phyloP scores from a whole-genome alignment of 2,888 invertebrate genomes.

The Oscheius sp. region DNA sequence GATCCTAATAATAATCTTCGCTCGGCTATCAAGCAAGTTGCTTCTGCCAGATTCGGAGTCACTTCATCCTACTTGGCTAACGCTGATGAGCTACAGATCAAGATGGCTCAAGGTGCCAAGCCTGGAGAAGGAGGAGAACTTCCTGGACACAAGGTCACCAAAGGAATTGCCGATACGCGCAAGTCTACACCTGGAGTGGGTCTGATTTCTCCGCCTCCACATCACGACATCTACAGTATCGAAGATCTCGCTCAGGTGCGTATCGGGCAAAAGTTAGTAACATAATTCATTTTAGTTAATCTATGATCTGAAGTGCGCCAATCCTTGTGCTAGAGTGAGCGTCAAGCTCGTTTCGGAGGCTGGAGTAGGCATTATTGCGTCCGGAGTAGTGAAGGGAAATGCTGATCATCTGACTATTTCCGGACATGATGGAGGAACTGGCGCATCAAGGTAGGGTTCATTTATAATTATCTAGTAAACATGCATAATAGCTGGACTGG shows the following conservation, averaged over 20 bases:
- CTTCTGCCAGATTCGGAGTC: slow-evolving; percentile 97
- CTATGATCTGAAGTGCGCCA: slow-evolving; percentile 96
- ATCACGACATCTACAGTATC: slow-evolving; percentile 99
- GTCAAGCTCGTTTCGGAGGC: slow-evolving; percentile 98
- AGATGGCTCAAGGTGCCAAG: slow-evolving; percentile 98
- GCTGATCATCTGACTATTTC: slow-evolving; percentile 98
- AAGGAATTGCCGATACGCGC: slow-evolving; percentile 92
- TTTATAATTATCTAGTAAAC: background rate
- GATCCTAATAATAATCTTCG: slow-evolving; percentile 86
- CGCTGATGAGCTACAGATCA: slow-evolving; percentile 97
- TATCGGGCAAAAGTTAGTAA: background rate
- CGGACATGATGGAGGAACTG: slow-evolving; percentile 98
- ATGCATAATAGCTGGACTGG: slow-evolving; percentile 85
- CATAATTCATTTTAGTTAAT: slow-evolving; percentile 79
- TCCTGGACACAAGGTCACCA: slow-evolving; percentile 88
- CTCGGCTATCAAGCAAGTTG: slow-evolving; percentile 94
- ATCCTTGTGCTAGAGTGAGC: slow-evolving; percentile 92
- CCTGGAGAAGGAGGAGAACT: slow-evolving; percentile 98
- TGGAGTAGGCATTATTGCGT: slow-evolving; percentile 98
- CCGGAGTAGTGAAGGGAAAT: slow-evolving; percentile 97
- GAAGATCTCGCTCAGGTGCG: slow-evolving; percentile 91
- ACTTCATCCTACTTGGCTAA: slow-evolving; percentile 96
- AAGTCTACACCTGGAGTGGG: slow-evolving; percentile 97
- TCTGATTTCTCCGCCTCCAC: slow-evolving; percentile 97
- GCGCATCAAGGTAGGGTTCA: slow-evolving; percentile 79